Evolutionary conservation across 2,797 vertebrate species (phyloP).

Genomic region (Aratinga solstitialis): DNA sequence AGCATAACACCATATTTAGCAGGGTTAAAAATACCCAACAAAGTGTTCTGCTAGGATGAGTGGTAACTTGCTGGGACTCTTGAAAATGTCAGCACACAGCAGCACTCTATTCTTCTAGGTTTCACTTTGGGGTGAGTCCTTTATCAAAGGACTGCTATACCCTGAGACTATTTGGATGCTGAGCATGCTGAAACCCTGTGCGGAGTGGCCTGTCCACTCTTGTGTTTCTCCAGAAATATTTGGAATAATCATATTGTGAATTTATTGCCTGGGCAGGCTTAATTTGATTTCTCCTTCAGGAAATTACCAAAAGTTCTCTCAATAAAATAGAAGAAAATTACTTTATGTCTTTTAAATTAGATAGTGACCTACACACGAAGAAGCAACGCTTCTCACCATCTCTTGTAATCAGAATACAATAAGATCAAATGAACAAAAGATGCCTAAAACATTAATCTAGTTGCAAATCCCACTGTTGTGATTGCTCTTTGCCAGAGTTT

Average conservation of each 20-base stretch:
- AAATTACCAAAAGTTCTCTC: background rate
- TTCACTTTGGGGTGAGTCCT: background rate
- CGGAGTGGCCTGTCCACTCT: background rate
- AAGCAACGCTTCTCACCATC: background rate
- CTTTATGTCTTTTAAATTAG: background rate
- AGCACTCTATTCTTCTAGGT: background rate
- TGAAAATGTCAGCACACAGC: background rate
- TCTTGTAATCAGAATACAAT: background rate
- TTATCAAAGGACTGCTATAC: background rate
- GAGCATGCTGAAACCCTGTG: background rate
- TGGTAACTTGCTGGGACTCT: background rate
- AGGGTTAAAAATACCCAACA: background rate
- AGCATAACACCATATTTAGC: background rate
- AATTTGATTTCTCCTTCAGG: background rate
- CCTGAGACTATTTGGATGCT: background rate
- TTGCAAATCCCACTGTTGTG: background rate
- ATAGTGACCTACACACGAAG: background rate
- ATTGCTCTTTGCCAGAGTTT: background rate
- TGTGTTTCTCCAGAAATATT: background rate
- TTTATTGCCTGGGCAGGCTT: background rate
- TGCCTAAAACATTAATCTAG: background rate
- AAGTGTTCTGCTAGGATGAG: background rate
- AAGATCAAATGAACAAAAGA: background rate
- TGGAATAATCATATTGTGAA: background rate
- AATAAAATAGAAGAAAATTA: background rate